Base-by-base conservation (phyloP, 2,888 invertebrate species). In the Melanostoma scalare region DNA sequence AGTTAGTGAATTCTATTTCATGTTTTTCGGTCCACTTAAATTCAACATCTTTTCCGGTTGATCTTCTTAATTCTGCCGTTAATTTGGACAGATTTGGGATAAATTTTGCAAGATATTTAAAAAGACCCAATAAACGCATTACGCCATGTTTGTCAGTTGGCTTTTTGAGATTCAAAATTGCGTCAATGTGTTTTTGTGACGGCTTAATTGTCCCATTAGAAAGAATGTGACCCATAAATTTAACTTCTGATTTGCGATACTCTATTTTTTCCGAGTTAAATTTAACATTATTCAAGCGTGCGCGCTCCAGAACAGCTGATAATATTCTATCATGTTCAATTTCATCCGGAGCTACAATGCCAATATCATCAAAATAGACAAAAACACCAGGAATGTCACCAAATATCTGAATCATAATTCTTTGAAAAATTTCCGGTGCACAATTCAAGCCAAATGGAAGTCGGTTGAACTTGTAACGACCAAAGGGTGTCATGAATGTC, bases 291-390 rank as follows among this genome's bases (percentile, higher is more conserved):
- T 20, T 20, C 20, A 20, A 20, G 20, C 20, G 20, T 20, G 20
- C 60, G 42, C 6, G 81, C 75, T 0, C 84, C 35, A 35, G 20
- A 20, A 73, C 40, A 9, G 81, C 31, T 6, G 75, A 68, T 36
- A 38, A 46, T 6, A 56, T 84, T 53, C 74, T 6, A 82, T 86
- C 78, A 85, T 86, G 85, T 74, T 71, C 85, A 40, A 61, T 71
- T 44, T 73, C 53, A 69, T 31, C 63, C 40, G 44, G 8, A 2
- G 74, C 88, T 60, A 75, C 74, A 20, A 89, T 86, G 5, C 88
- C 68, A 35, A 89, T 58, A 74, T 89, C 89, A 86, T 90, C 89
- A 69, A 89, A 88, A 78, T 89, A 89, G 3, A 89, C 74, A 8
- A 87, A 65, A 3, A 89, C 87, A 5, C 88, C 87, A 10, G 87